A percentile compares a stretch with the other conserved stretches of the same genome.
Evolutionary conservation across 2,797 vertebrate species (phyloP).

Genomic region (Ambastaia sidthimunki): DNA sequence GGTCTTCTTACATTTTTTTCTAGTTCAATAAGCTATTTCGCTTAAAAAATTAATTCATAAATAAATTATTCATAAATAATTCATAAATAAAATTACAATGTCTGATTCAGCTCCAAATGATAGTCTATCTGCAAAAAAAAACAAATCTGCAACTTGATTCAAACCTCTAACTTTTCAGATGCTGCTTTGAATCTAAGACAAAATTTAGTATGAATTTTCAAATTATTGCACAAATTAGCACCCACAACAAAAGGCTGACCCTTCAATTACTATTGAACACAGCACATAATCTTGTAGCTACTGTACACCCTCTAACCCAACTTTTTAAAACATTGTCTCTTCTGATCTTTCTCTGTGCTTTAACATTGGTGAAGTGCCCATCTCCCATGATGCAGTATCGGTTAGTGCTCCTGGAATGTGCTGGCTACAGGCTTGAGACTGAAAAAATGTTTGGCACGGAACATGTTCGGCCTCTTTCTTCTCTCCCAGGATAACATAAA

Average conservation of each 20-base stretch:
- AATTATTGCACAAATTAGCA: not conserved
- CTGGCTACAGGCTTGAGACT: slow-evolving; percentile 60
- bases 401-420: slow-evolving; percentile 63
- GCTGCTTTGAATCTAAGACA: not conserved
- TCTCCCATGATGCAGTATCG: slow-evolving; percentile 48
- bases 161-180: not conserved
- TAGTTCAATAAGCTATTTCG: not conserved
- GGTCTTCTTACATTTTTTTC: not conserved
- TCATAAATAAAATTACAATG: not conserved
- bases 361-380: slow-evolving; percentile 3
- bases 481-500: slow-evolving; percentile 82
- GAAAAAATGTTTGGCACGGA: slow-evolving; percentile 76
- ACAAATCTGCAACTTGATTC: not conserved
- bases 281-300: not conserved
- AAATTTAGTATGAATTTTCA: not conserved
- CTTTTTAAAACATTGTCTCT: not conserved
- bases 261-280: not conserved
- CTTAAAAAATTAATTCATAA: too few species aligned
- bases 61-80: too few species aligned
- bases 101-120: not conserved
- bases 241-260: not conserved
- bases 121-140: too few species aligned
- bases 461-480: slow-evolving; percentile 73
- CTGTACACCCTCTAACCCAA: not conserved
- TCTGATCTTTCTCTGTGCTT: not conserved